phyloP scores from a whole-genome alignment of 2,888 invertebrate species.

The Ischnus inquisitorius region DNA sequence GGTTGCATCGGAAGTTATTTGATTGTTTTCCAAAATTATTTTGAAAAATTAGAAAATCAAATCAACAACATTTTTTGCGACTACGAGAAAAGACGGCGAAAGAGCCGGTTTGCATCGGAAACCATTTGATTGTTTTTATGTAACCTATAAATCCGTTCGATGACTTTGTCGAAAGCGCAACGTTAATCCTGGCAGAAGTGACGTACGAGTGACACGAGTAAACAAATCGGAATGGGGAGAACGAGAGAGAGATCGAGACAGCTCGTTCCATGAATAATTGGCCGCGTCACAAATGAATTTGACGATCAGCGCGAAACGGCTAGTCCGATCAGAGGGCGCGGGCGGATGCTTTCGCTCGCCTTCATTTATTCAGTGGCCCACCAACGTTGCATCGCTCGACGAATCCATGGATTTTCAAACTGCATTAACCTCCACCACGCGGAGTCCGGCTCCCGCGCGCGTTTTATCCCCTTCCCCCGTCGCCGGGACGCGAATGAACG shows the following conservation, averaged over 20 bases:
- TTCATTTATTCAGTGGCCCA: slow-evolving; percentile 81
- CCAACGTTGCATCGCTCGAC: slow-evolving; percentile 69
- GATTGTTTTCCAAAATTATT: no score
- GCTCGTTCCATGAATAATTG: slow-evolving; percentile 81
- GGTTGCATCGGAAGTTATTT: no score
- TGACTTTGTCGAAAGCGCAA: slow-evolving; percentile 54
- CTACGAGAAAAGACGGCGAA: neutral
- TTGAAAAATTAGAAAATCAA: no score
- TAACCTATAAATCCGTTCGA: neutral
- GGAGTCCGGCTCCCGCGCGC: neutral
- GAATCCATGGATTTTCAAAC: slow-evolving; percentile 80
- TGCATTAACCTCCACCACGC: slow-evolving; percentile 74
- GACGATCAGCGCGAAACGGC: slow-evolving; percentile 79
- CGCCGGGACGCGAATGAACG: slow-evolving; percentile 21
- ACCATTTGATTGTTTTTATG: neutral
- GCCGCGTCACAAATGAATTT: slow-evolving; percentile 82
- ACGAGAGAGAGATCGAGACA: slow-evolving; percentile 60
- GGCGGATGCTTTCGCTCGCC: slow-evolving; percentile 63
- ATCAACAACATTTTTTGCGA: neutral
- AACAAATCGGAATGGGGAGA: slow-evolving; percentile 48
- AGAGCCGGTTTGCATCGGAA: slow-evolving; percentile 15
- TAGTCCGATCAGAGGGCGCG: slow-evolving; percentile 68
- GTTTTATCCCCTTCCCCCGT: neutral
- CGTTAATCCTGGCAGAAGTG: slow-evolving; percentile 59
- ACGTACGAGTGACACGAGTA: slow-evolving; percentile 59